Evolutionary conservation across 2,888 invertebrate species (phyloP).

Genomic region (Drosophila mercatorum): DNA sequence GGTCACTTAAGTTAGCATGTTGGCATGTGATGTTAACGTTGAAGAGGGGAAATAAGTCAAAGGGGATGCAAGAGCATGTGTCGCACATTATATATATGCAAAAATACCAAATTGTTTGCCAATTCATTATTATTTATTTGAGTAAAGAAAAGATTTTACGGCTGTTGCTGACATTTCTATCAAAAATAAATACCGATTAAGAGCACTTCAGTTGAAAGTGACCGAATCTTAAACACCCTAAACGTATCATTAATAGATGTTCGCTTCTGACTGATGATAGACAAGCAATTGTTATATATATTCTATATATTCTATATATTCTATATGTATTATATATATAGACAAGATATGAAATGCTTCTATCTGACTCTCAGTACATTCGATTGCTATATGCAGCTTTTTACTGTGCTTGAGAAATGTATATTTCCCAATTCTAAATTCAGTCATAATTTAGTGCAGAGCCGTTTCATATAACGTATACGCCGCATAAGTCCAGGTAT

Average conservation of each 20-base stretch:
- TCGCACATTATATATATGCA: neutral
- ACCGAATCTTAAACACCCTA: neutral
- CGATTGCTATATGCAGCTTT: too few species aligned
- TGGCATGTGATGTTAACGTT: neutral
- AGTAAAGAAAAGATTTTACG: neutral
- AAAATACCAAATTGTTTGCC: neutral
- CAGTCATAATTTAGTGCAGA: neutral
- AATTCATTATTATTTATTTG: neutral
- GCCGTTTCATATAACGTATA: constrained; percentile 25
- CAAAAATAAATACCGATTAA: neutral
- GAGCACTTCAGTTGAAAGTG: too few species aligned
- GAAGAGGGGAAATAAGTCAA: neutral
- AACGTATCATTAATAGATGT: too few species aligned
- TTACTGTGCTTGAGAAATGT: too few species aligned
- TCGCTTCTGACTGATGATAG: neutral
- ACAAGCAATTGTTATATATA: neutral
- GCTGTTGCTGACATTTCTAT: neutral
- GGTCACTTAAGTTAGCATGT: neutral
- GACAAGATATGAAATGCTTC: too few species aligned
- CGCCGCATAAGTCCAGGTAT: constrained; percentile 6
- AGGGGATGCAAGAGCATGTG: neutral
- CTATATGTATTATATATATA: too few species aligned
- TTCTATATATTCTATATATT: too few species aligned
- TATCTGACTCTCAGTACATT: too few species aligned
- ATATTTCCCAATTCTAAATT: too few species aligned